phyloP scores from a whole-genome alignment of 2,888 invertebrate genomes.

The Congeria kusceri region DNA sequence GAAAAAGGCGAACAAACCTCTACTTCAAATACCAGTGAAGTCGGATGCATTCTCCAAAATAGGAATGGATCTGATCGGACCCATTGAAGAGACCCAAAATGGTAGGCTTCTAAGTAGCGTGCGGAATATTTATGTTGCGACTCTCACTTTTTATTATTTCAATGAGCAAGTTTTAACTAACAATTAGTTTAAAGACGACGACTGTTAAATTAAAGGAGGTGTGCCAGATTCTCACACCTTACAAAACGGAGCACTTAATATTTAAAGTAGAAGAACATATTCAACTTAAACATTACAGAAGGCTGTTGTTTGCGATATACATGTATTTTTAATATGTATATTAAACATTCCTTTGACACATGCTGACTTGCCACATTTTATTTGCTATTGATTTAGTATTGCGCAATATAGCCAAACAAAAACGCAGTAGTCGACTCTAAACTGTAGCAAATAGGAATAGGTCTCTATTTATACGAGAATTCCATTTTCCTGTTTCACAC shows the following conservation, averaged over 20 bases:
- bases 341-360: background rate
- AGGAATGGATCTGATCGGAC: slow-evolving; percentile 37
- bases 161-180: no score
- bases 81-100: slow-evolving; percentile 24
- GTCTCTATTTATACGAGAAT: background rate
- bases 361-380: background rate
- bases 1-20: slow-evolving; percentile 37
- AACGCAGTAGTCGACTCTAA: background rate
- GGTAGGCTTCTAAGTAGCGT: slow-evolving; percentile 15
- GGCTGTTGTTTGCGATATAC: background rate
- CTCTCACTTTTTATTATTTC: background rate
- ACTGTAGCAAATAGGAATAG: no score
- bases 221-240: no score
- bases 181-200: no score
- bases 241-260: no score
- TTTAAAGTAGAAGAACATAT: no score
- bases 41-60: slow-evolving; percentile 28
- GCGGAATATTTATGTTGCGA: background rate
- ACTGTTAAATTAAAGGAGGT: no score
- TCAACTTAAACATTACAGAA: no score
- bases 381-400: background rate
- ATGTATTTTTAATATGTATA: background rate
- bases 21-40: slow-evolving; percentile 30
- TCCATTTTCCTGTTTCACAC: slow-evolving; percentile 14
- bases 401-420: background rate